Evolutionary conservation across 2,888 invertebrate genomes (phyloP).

Genomic region (Nebria brevicollis): DNA sequence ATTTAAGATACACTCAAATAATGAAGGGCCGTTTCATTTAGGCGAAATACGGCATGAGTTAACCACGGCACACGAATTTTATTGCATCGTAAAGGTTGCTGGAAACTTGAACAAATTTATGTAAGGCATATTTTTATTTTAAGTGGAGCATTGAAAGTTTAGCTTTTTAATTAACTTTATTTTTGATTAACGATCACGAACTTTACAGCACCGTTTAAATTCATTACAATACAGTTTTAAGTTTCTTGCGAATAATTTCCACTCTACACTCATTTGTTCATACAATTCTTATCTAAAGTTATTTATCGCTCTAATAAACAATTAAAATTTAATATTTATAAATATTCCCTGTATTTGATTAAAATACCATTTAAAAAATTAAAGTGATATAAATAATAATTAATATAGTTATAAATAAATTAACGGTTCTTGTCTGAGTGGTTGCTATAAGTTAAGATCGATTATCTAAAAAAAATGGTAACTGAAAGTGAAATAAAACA

Average conservation of each 20-base stretch:
- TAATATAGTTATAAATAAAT: too few species aligned
- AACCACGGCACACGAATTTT: neutral
- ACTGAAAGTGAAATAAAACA: neutral
- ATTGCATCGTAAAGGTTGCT: neutral
- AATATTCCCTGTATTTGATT: too few species aligned
- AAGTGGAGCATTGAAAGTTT: slow-evolving; percentile 46
- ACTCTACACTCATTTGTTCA: neutral
- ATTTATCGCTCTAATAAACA: too few species aligned
- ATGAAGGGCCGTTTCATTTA: neutral
- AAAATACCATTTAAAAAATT: too few species aligned
- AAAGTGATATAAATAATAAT: too few species aligned
- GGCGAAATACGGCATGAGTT: neutral
- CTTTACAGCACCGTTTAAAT: slow-evolving; percentile 26
- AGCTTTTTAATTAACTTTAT: slow-evolving; percentile 45
- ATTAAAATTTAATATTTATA: too few species aligned
- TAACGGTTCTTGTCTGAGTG: too few species aligned
- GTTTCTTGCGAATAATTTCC: neutral
- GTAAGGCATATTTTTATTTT: slow-evolving; percentile 40
- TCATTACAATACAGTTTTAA: slow-evolving; percentile 24
- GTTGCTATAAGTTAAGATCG: too few species aligned
- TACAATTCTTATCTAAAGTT: too few species aligned
- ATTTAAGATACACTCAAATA: too few species aligned
- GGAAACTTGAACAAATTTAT: slow-evolving; percentile 33
- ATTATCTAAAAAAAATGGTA: too few species aligned
- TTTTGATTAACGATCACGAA: slow-evolving; percentile 42